A percentile compares a stretch with the other conserved stretches of the same genome.
Evolutionary conservation across 2,888 invertebrate species (phyloP).

Genomic region (Caenorhabditis angaria): DNA sequence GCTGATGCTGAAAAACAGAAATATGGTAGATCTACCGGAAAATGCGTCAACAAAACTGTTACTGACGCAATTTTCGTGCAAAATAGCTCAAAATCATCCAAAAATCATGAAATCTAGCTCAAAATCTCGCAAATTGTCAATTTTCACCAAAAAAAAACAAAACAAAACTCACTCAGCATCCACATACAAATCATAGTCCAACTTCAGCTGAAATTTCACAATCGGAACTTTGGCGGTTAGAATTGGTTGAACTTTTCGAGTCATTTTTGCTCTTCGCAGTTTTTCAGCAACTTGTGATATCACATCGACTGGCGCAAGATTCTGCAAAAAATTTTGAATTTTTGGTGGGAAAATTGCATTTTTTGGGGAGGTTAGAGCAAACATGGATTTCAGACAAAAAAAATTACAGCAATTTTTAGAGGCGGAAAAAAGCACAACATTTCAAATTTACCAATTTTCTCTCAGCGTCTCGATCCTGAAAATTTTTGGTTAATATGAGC

Average conservation of each 20-base stretch:
- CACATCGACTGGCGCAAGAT: conserved; percentile 13
- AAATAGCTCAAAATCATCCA: too few relatives aligned
- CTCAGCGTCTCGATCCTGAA: too few relatives aligned
- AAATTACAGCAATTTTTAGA: not conserved
- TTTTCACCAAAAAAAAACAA: not conserved
- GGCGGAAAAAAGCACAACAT: not conserved
- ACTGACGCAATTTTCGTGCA: too few relatives aligned
- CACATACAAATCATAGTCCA: conserved; percentile 54
- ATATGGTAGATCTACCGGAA: not conserved
- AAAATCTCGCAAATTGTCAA: not conserved
- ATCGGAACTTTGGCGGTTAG: conserved; percentile 77
- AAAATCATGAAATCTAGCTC: too few relatives aligned
- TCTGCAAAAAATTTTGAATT: conserved; percentile 8
- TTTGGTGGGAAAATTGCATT: too few relatives aligned
- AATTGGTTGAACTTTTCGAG: conserved; percentile 59
- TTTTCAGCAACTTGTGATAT: conserved; percentile 13
- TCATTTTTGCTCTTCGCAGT: conserved; percentile 9
- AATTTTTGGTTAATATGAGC: too few relatives aligned
- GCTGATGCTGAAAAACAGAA: conserved; percentile 73
- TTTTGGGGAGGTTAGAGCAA: too few relatives aligned
- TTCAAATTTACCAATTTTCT: not conserved
- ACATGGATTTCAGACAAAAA: too few relatives aligned
- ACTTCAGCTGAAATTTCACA: conserved; percentile 75
- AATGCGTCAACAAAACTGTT: too few relatives aligned
- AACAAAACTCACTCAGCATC: conserved; percentile 75